Conservation (phyloP, 2,113 vertebrate species). For the Aix galericulata region DNA sequence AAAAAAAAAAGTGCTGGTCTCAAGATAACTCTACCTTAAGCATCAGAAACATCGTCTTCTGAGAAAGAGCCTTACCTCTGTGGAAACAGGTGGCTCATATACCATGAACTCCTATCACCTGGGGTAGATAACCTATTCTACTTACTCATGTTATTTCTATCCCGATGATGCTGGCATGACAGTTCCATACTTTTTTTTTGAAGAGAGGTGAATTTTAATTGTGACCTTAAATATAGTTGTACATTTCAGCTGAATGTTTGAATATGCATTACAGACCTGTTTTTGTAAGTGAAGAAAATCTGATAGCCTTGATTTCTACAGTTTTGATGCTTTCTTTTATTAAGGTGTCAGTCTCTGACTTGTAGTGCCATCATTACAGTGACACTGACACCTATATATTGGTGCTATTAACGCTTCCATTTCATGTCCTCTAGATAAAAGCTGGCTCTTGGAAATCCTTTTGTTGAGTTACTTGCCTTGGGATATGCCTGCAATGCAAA, state of each 20-base stretch:
- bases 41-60: neutral
- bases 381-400: constrained; percentile 46
- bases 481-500: constrained; percentile 4
- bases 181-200: neutral
- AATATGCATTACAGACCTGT: neutral
- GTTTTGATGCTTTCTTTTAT: constrained; percentile 50
- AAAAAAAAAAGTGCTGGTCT: neutral
- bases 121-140: neutral
- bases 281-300: neutral
- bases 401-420: constrained; percentile 60
- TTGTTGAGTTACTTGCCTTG: neutral
- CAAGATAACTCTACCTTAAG: neutral
- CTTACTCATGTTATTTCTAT: neutral
- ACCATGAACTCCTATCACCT: neutral
- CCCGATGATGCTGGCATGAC: neutral
- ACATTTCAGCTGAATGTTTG: constrained; percentile 8
- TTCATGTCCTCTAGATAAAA: constrained; percentile 32
- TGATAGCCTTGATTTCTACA: constrained; percentile 26
- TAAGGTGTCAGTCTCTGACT: constrained; percentile 51
- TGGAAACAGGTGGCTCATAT: neutral
- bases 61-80: neutral
- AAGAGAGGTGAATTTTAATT: constrained; percentile 14
- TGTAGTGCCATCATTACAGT: constrained; percentile 29
- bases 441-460: constrained; percentile 22
- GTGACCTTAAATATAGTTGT: neutral